Conservation (phyloP, 2,888 invertebrate genomes). For the Apoda limacodes region DNA sequence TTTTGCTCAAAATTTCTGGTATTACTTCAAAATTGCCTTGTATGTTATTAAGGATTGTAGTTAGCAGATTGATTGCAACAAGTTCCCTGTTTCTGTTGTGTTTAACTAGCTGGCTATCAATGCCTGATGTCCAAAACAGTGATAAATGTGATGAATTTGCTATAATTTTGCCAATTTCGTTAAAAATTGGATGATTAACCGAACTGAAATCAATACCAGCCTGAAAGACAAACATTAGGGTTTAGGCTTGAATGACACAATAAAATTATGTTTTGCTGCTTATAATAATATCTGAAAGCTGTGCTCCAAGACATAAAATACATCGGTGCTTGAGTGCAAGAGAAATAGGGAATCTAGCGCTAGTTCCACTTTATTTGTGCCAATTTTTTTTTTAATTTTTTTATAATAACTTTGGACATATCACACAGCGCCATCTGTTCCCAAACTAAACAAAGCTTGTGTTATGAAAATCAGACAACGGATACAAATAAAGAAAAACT, state of each 20-base stretch:
- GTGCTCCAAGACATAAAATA: conserved; percentile 6
- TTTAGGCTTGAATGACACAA: conserved; percentile 3
- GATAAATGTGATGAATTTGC: conserved; percentile 59
- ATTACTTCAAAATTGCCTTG: conserved; percentile 53
- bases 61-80: conserved; percentile 70
- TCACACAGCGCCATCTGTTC: too few species aligned
- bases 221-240: conserved; percentile 46
- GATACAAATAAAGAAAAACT: too few species aligned
- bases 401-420: too few species aligned
- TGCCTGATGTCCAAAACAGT: conserved; percentile 68
- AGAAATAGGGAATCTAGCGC: too few species aligned
- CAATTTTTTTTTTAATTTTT: too few species aligned
- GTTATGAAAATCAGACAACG: too few species aligned
- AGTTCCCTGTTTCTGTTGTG: conserved; percentile 72
- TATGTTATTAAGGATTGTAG: conserved; percentile 61
- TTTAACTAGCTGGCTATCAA: conserved; percentile 50
- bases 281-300: too few species aligned
- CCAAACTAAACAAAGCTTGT: too few species aligned
- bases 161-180: conserved; percentile 67
- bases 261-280: neutral
- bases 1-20: conserved; percentile 71
- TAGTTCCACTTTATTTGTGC: too few species aligned
- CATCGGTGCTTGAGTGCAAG: too few species aligned
- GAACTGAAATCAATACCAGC: conserved; percentile 68
- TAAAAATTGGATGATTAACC: conserved; percentile 74